A percentile compares a stretch with the other conserved stretches of the same genome.
phyloP scores from a whole-genome alignment of 2,888 invertebrate genomes.

The Arge pagana region DNA sequence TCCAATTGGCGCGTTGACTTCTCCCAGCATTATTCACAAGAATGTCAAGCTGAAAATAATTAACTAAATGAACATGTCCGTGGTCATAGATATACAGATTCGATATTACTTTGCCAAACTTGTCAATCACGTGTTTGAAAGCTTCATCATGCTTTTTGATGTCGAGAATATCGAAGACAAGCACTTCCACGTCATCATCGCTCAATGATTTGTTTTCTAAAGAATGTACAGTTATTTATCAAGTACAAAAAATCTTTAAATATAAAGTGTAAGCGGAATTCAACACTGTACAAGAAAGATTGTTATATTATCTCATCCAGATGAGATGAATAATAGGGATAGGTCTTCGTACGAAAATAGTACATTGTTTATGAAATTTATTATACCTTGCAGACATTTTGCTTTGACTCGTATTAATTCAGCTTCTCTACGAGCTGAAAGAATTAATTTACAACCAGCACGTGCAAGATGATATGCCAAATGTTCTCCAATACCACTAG shows the following conservation, averaged over 20 bases:
- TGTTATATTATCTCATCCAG: not conserved
- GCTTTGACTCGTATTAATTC: slow-evolving; percentile 70
- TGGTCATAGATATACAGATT: not conserved
- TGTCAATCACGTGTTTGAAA: slow-evolving; percentile 66
- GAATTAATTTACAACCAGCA: slow-evolving; percentile 68
- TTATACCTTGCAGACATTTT: slow-evolving; percentile 62
- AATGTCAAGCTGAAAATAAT: slow-evolving; percentile 67
- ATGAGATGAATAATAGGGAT: too few species aligned
- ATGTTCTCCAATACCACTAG: slow-evolving; percentile 80
- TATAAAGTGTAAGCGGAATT: not conserved
- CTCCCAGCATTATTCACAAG: slow-evolving; percentile 82
- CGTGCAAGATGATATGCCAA: slow-evolving; percentile 71
- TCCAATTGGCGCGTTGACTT: slow-evolving; percentile 76
- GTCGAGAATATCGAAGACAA: slow-evolving; percentile 72
- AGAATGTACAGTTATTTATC: slow-evolving; percentile 30
- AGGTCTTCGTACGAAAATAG: too few species aligned
- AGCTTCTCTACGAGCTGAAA: slow-evolving; percentile 69
- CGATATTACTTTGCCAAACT: slow-evolving; percentile 66
- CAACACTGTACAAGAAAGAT: not conserved
- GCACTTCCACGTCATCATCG: slow-evolving; percentile 68
- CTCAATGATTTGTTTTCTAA: slow-evolving; percentile 54
- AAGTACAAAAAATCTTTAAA: not conserved
- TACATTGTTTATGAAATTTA: not conserved
- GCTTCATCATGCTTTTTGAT: slow-evolving; percentile 64
- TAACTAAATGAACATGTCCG: not conserved